Conservation (phyloP, 2,113 vertebrate genomes). For the Ammodytes dubius region DNA sequence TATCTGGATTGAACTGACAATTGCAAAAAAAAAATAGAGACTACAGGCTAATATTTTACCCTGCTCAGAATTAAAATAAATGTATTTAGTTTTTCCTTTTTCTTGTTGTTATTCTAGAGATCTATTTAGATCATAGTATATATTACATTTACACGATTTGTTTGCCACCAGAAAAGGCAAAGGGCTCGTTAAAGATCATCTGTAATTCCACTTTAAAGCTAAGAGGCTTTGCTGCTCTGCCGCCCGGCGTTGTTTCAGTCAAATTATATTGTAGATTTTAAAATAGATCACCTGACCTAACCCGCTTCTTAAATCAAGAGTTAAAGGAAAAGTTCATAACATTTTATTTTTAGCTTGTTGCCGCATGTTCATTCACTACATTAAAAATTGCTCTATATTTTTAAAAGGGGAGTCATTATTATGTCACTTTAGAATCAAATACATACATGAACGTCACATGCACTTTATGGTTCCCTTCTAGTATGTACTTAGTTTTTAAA, state of each 20-base stretch:
- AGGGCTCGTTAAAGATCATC: conserved; percentile 38
- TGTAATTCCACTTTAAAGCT: conserved; percentile 62
- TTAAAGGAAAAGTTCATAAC: too few relatives aligned
- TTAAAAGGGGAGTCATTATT: too few relatives aligned
- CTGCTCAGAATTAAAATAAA: not conserved
- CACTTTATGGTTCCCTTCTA: too few relatives aligned
- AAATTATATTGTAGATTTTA: not conserved
- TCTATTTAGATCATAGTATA: not conserved
- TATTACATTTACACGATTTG: not conserved
- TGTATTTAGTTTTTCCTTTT: not conserved
- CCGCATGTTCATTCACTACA: too few relatives aligned
- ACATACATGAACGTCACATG: too few relatives aligned
- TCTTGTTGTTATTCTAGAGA: not conserved
- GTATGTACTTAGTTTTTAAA: too few relatives aligned
- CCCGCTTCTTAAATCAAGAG: not conserved
- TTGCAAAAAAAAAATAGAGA: not conserved
- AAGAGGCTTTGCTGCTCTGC: conserved; percentile 51
- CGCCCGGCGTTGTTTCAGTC: not conserved
- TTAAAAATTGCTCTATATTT: too few relatives aligned
- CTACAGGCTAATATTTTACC: not conserved
- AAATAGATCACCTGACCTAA: not conserved
- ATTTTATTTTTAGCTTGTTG: too few relatives aligned
- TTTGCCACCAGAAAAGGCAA: conserved; percentile 7
- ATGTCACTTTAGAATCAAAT: too few relatives aligned
- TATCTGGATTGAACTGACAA: not conserved